Evolutionary conservation across 2,888 invertebrate genomes (phyloP).

Genomic region (Hirtodrosophila cameraria): DNA sequence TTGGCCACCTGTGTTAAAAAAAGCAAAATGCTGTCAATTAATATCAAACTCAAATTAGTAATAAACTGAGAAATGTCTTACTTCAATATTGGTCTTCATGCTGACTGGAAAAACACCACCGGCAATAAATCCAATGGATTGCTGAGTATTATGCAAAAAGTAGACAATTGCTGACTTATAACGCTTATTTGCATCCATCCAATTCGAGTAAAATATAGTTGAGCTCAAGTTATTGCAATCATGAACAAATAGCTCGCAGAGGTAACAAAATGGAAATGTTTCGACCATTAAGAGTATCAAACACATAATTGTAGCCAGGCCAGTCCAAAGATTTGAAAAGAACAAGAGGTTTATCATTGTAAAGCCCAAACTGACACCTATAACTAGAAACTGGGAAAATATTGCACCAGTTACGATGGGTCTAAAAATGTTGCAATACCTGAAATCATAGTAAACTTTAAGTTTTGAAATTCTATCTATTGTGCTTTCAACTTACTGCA

Average conservation of each 20-base stretch:
- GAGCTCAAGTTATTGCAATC: conserved; percentile 28
- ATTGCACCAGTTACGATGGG: conserved; percentile 44
- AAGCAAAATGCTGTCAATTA: too few species aligned
- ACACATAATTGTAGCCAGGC: conserved; percentile 22
- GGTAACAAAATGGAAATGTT: conserved; percentile 57
- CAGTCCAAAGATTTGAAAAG: conserved; percentile 38
- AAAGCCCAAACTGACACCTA: conserved; percentile 47
- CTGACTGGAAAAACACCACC: conserved; percentile 44
- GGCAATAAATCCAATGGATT: conserved; percentile 39
- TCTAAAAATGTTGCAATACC: conserved; percentile 32
- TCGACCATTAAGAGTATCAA: conserved; percentile 25
- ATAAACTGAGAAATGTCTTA: conserved; percentile 11
- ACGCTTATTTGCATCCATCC: conserved; percentile 35
- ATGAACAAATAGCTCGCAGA: conserved; percentile 38
- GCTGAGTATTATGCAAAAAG: conserved; percentile 39
- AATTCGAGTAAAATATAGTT: conserved; percentile 52
- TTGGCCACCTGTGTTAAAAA: conserved; percentile 44
- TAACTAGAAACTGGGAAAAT: conserved; percentile 47
- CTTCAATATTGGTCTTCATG: conserved; percentile 47
- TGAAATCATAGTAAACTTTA: conserved; percentile 1
- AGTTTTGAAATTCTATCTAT: neutral
- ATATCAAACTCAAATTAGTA: too few species aligned
- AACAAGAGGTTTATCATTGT: conserved; percentile 49
- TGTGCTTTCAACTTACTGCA: conserved; percentile 27
- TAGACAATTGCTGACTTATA: conserved; percentile 37